Evolutionary conservation across 1,140 invertebrate genomes (phyloP).

Genomic region (Rhopalosiphum padi): DNA sequence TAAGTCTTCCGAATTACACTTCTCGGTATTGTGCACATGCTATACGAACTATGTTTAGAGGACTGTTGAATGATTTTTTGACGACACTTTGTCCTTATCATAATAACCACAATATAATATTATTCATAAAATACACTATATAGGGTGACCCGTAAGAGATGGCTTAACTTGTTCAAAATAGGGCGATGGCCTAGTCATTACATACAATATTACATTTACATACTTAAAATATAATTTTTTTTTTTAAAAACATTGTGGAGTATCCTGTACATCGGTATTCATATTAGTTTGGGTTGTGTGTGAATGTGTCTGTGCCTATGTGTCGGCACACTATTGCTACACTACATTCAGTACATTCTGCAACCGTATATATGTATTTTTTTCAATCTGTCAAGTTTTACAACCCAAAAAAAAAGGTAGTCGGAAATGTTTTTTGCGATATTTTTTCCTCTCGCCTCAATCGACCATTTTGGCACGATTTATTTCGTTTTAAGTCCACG

Average conservation of each 20-base stretch:
- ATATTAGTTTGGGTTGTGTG: not conserved
- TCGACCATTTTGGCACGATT: constrained; percentile 47
- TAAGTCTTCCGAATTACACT: not conserved
- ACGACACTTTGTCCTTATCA: not conserved
- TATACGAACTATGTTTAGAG: not conserved
- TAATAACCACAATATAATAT: not conserved
- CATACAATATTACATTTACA: not conserved
- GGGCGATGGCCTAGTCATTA: not conserved
- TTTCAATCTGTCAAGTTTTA: constrained; percentile 30
- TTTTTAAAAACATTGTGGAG: not conserved
- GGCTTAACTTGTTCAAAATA: not conserved
- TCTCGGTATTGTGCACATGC: not conserved
- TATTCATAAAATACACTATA: not conserved
- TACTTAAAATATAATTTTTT: not conserved
- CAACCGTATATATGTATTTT: not conserved
- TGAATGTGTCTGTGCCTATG: not conserved
- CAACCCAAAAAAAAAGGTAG: not conserved
- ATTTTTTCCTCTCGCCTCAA: not conserved
- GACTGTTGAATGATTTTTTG: constrained; percentile 1
- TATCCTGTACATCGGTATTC: not conserved
- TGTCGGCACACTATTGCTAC: not conserved
- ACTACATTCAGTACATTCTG: not conserved
- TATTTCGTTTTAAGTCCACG: constrained; percentile 30
- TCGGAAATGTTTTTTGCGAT: constrained; percentile 26
- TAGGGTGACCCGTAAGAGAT: not conserved